Evolutionary conservation across 2,797 vertebrate species (phyloP).

Genomic region (Scomberomorus guttatus): DNA sequence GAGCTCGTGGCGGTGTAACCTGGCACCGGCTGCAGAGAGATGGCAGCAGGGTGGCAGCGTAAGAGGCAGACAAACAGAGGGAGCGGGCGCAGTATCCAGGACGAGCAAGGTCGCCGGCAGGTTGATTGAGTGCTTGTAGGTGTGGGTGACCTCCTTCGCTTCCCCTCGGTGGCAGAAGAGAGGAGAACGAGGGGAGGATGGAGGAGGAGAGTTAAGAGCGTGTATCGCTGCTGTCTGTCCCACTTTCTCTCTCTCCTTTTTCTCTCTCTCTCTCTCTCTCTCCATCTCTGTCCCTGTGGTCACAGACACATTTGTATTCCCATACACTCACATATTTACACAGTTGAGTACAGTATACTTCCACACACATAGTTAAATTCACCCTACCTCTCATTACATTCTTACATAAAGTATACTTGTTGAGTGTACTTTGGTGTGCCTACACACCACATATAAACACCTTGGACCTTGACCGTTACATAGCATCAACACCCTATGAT

Average conservation of each 20-base stretch:
- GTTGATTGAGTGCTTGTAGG: conserved; percentile 84
- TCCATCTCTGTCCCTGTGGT: conserved; percentile 36
- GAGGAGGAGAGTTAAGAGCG: conserved; percentile 50
- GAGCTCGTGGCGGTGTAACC: conserved; percentile 57
- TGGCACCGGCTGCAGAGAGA: conserved; percentile 67
- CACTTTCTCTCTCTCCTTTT: conserved; percentile 61
- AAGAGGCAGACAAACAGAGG: conserved; percentile 59
- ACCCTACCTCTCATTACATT: neutral
- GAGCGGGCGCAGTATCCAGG: conserved; percentile 77
- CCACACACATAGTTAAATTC: conserved; percentile 4
- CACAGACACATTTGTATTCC: conserved; percentile 30
- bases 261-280: conserved; percentile 26
- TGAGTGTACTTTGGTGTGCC: conserved; percentile 27
- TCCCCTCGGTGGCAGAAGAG: conserved; percentile 68
- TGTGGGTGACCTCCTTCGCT: conserved; percentile 85
- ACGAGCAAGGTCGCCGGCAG: conserved; percentile 83
- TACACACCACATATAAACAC: conserved; percentile 8
- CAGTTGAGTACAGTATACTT: neutral
- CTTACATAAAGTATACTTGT: neutral
- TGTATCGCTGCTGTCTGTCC: conserved; percentile 70
- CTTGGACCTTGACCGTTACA: conserved; percentile 40
- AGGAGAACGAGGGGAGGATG: conserved; percentile 51
- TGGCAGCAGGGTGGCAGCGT: conserved; percentile 60
- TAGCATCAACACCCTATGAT: conserved; percentile 23
- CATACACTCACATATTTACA: conserved; percentile 26